Base-by-base conservation (phyloP, 2,888 invertebrate species). In the Hanleya hanleyi region DNA sequence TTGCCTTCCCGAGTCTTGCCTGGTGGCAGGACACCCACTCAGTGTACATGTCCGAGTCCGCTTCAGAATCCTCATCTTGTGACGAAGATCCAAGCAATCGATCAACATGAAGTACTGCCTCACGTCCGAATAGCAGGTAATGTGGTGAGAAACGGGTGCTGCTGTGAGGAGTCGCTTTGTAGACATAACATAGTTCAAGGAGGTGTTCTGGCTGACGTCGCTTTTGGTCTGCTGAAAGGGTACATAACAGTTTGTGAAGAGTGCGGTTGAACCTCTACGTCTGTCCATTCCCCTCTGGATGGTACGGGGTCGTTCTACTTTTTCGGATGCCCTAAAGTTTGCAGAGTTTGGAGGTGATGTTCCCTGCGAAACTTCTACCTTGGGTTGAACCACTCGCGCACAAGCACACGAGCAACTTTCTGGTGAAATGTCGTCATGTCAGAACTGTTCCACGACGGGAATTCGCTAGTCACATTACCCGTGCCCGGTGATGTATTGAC, bases 301-400 rank as follows among this genome's bases (percentile, higher is more conserved):
- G 74, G 38, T 76, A 76, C n/a, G 73, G 70, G 5, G 67, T 76
- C 12, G 76, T 74, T 7, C 64, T n/a, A n/a, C n/a, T n/a, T n/a
- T n/a, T n/a, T n/a, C n/a, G n/a, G n/a, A n/a, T n/a, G n/a, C n/a
- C n/a, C n/a, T n/a, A n/a, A n/a, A n/a, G n/a, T n/a, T n/a, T n/a
- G n/a, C n/a, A n/a, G n/a, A n/a, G n/a, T n/a, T n/a, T n/a, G n/a
- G n/a, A n/a, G n/a, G n/a, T n/a, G n/a, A n/a, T n/a, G n/a, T n/a
- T n/a, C n/a, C n/a, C n/a, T n/a, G n/a, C n/a, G n/a, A n/a, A n/a
- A n/a, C n/a, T n/a, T n/a, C n/a, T n/a, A n/a, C n/a, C n/a, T n/a
- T n/a, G n/a, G n/a, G n/a, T n/a, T n/a, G n/a, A n/a, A n/a, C n/a
- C n/a, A n/a, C n/a, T n/a, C n/a, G n/a, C n/a, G n/a, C n/a, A n/a